Base-by-base conservation (phyloP, 2,797 vertebrate species). In the Chelidonichthys spinosus region DNA sequence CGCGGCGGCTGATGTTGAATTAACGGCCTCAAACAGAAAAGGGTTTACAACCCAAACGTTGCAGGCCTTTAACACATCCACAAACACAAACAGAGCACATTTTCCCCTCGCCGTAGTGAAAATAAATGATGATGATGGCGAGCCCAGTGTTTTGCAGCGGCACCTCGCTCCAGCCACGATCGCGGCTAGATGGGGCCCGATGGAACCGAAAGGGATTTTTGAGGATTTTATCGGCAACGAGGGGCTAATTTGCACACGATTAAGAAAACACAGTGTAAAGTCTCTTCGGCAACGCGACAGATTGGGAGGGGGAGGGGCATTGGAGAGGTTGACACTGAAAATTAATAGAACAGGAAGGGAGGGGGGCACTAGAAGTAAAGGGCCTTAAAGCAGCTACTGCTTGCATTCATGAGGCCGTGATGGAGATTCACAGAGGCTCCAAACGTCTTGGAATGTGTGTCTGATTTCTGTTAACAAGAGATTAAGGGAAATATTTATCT, bases 241-340 rank as follows among this genome's bases (percentile, higher is more conserved):
- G 86, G 87, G 92, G 85, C 87, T 91, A 89, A 93, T 93, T 93
- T 90, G 79, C 83, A 88, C 84, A 79, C 84, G 88, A 92, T 92
- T 92, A 91, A 80, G 87, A 92, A 93, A 94, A 92, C 90, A 90
- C 81, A 73, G 83, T 43, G 82, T 68, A 70, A 87, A 90, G 85
- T 72, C 83, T 89, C 66, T 63, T 25, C 56, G 69, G 82, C 52
- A 39, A 82, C 76, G 53, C 70, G 2, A 74, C 81, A 69, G 82
- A 78, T 77, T 81, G 58, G 46, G 76, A 75, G 60, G 63, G 25
- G 63, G 58, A 81, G 47, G 13, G 44, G 15, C 44, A 5, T 46
- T 15, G 14, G 44, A 46, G 70, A 72, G 66, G 63, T 6, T 71
- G 76, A 71, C 59, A 39, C 53, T 64, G 73, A 40, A 81, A 81